Conservation (phyloP, 1,140 invertebrate genomes). For the Orussus abietinus region DNA sequence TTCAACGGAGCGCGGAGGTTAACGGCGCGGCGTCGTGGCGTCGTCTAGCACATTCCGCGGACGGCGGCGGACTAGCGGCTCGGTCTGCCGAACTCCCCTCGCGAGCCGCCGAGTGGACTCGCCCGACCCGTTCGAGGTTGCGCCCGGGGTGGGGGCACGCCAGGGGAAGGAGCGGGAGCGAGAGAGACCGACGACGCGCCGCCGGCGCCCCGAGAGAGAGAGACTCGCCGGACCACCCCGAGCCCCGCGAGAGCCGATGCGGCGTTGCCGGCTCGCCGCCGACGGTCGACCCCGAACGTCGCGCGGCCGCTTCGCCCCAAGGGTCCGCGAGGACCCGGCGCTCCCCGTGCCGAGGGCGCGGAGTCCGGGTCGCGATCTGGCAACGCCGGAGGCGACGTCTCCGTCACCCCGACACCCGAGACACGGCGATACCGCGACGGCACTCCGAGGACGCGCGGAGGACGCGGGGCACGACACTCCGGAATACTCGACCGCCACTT, state of each 20-base stretch:
- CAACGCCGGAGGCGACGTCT: neutral
- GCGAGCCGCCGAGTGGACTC: slow-evolving; percentile 45
- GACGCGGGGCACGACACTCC: neutral
- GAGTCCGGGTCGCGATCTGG: slow-evolving; percentile 1
- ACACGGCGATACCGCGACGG: neutral
- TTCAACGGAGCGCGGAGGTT: slow-evolving; percentile 5
- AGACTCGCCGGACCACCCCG: slow-evolving; percentile 31
- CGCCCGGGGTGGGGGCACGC: slow-evolving; percentile 11
- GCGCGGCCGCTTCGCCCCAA: slow-evolving; percentile 9
- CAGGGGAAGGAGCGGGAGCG: slow-evolving; percentile 6
- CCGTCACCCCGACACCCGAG: too few species aligned
- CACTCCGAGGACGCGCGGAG: slow-evolving; percentile 7
- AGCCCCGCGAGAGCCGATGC: slow-evolving; percentile 31
- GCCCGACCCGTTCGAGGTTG: slow-evolving; percentile 41
- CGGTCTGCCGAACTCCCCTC: slow-evolving; percentile 47
- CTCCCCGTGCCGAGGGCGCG: neutral
- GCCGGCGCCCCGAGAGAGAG: slow-evolving; percentile 8
- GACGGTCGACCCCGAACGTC: slow-evolving; percentile 27
- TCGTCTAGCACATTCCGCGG: slow-evolving; percentile 47
- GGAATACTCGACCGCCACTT: slow-evolving; percentile 7
- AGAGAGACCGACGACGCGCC: slow-evolving; percentile 10
- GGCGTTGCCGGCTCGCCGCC: slow-evolving; percentile 37
- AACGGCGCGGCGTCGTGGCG: slow-evolving; percentile 4
- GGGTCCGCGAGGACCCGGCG: neutral
- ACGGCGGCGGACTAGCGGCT: slow-evolving; percentile 47